phyloP scores from a whole-genome alignment of 2,113 vertebrate genomes.

The Cisticola juncidis region DNA sequence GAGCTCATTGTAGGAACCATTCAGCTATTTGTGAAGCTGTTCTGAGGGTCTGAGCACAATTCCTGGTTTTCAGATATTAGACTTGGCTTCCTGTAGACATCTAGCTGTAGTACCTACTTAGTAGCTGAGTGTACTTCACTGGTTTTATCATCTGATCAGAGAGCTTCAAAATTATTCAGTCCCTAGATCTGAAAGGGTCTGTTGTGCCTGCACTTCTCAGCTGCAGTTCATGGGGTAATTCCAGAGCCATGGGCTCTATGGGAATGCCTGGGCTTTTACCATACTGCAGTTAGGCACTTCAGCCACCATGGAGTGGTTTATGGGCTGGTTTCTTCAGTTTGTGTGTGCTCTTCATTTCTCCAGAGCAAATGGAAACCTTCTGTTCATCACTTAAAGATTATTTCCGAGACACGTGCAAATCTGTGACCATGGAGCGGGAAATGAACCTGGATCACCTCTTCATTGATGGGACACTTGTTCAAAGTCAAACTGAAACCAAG shows the following conservation, averaged over 20 bases:
- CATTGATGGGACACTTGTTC: slow-evolving; percentile 74
- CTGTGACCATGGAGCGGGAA: slow-evolving; percentile 45
- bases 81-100: not conserved
- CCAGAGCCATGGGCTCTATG: not conserved
- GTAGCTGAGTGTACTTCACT: not conserved
- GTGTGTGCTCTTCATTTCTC: not conserved
- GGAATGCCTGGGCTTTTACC: not conserved
- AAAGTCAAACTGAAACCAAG: slow-evolving; percentile 68
- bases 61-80: not conserved
- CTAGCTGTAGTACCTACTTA: not conserved
- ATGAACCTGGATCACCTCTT: slow-evolving; percentile 71
- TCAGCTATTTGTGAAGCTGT: not conserved
- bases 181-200: not conserved
- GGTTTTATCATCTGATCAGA: not conserved
- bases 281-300: not conserved
- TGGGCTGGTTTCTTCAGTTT: not conserved
- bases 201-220: not conserved
- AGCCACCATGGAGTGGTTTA: not conserved
- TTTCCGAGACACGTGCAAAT: slow-evolving; percentile 60
- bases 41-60: not conserved
- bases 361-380: slow-evolving; percentile 81
- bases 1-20: not conserved
- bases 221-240: not conserved
- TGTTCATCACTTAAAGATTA: slow-evolving; percentile 65
- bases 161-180: not conserved